Evolutionary conservation across 2,888 invertebrate species (phyloP).

Genomic region (Fragum sueziense): DNA sequence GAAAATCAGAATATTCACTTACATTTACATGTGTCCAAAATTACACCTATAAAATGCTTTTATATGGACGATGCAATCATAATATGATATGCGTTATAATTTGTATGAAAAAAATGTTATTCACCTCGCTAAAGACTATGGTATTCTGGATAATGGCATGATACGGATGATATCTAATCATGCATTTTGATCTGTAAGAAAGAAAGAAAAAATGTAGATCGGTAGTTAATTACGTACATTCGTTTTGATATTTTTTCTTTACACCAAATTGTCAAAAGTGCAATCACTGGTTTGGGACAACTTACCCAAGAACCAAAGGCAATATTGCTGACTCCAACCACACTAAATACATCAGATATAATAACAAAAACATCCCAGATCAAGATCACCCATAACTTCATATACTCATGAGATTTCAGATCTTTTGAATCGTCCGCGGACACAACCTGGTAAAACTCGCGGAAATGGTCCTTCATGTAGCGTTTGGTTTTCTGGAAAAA

Average conservation of each 20-base stretch:
- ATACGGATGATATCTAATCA: too few species aligned
- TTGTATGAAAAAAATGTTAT: too few species aligned
- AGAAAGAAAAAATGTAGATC: too few species aligned
- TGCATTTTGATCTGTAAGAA: too few species aligned
- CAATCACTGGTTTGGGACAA: background rate
- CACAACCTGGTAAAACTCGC: background rate
- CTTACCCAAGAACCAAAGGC: constrained; percentile 7
- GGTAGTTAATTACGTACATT: too few species aligned
- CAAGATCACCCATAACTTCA: background rate
- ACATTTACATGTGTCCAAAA: background rate
- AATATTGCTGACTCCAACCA: background rate
- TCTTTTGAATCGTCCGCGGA: background rate
- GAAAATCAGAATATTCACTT: background rate
- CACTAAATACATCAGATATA: background rate
- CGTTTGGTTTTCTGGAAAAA: background rate
- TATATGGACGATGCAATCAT: too few species aligned
- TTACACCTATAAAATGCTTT: background rate
- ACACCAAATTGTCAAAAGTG: too few species aligned
- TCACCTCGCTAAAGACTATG: too few species aligned
- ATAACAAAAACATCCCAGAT: constrained; percentile 5
- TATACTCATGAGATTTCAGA: background rate
- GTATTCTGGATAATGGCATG: too few species aligned
- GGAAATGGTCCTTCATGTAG: background rate
- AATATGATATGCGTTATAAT: too few species aligned
- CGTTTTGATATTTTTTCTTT: too few species aligned